These are phyloP conservation scores for Drosophila conformis DNA, from an alignment of 2,888 invertebrate species.

Conservation along the genomic window DNA sequence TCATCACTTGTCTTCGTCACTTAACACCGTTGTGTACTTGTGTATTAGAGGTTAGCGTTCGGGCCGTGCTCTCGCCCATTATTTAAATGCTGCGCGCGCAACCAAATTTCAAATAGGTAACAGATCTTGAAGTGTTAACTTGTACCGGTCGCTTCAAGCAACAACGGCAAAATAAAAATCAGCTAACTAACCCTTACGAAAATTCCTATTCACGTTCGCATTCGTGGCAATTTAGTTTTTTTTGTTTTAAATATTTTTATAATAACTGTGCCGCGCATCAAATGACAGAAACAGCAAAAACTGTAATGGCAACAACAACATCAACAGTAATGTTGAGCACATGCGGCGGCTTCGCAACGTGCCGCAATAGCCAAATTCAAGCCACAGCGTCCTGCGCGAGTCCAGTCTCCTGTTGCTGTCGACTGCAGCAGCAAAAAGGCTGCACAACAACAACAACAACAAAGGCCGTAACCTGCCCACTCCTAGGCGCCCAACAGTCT, in stretches of 20 bases:
- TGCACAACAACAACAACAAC: neutral
- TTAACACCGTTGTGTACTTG: constrained; percentile 20
- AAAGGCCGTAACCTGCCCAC: neutral
- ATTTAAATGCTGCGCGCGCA: constrained; percentile 42
- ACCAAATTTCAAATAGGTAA: constrained; percentile 47
- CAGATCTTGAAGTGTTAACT: constrained; percentile 63
- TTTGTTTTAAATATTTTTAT: neutral
- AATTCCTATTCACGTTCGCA: neutral
- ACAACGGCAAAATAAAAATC: neutral
- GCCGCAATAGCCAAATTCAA: constrained; percentile 37
- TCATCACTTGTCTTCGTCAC: constrained; percentile 48
- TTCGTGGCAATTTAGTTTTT: neutral
- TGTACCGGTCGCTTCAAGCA: constrained; percentile 23
- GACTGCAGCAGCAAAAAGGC: neutral
- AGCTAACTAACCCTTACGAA: neutral
- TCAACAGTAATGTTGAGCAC: constrained; percentile 19
- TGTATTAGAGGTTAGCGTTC: constrained; percentile 33
- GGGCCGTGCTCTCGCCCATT: constrained; percentile 19
- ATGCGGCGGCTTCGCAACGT: constrained; percentile 40
- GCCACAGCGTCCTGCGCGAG: constrained; percentile 5
- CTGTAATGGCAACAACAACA: neutral
- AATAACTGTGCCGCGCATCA: neutral
- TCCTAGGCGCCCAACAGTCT: constrained; percentile 6
- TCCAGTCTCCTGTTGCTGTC: constrained; percentile 8
- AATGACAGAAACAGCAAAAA: neutral